A percentile compares a stretch with the other conserved stretches of the same genome.
phyloP scores from a whole-genome alignment of 2,797 vertebrate genomes.

The Thamnophis elegans region DNA sequence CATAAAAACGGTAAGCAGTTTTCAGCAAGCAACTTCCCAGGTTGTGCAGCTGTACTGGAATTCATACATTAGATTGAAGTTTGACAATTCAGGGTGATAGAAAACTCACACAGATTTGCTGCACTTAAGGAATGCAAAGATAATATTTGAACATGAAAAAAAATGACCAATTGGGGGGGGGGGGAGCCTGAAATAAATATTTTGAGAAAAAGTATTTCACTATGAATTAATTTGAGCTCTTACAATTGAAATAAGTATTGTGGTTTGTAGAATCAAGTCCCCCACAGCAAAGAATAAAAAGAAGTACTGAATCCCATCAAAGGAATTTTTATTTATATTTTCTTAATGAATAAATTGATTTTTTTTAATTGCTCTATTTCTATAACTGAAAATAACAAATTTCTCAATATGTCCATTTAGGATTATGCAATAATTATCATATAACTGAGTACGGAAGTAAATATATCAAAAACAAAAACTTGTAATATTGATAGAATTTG shows the following conservation, averaged over 20 bases:
- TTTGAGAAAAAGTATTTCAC: conserved; percentile 49
- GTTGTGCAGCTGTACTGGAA: conserved; percentile 50
- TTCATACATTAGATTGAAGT: conserved; percentile 53
- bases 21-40: conserved; percentile 55
- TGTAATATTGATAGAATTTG: conserved; percentile 9
- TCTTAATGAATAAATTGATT: not conserved
- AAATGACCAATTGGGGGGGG: not conserved
- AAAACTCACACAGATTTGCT: conserved; percentile 45
- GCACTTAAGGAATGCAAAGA: conserved; percentile 18
- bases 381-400: not conserved
- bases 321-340: conserved; percentile 54
- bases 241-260: conserved; percentile 59
- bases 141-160: conserved; percentile 34
- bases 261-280: conserved; percentile 63
- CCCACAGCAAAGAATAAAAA: conserved; percentile 35
- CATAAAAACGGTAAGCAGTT: conserved; percentile 62
- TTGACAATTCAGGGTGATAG: conserved; percentile 47
- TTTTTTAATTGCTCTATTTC: not conserved
- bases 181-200: conserved; percentile 51
- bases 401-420: not conserved
- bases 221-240: conserved; percentile 38
- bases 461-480: not conserved
- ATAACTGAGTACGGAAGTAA: conserved; percentile 28
- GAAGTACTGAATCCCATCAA: conserved; percentile 17
- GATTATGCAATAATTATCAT: conserved; percentile 37